These are phyloP conservation scores for Gadus chalcogrammus DNA, from an alignment of 2,113 vertebrate genomes.

Conservation along the genomic window DNA sequence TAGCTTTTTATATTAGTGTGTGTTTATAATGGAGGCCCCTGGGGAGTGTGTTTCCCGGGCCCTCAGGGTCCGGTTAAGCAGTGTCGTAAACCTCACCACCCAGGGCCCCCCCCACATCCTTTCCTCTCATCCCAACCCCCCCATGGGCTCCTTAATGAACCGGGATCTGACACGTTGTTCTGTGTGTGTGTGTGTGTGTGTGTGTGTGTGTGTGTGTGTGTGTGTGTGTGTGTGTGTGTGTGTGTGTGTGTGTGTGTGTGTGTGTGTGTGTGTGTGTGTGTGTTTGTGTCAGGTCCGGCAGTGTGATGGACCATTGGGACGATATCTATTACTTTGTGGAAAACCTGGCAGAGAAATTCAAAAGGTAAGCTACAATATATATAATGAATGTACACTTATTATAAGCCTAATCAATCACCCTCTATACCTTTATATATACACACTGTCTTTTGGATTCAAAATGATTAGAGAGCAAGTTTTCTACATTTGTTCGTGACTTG, in stretches of 20 bases:
- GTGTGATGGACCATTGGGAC: slow-evolving; percentile 84
- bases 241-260: neutral
- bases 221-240: slow-evolving; percentile 13
- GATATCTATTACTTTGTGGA: slow-evolving; percentile 86
- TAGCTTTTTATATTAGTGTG: slow-evolving; percentile 21
- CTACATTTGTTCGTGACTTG: too few species aligned
- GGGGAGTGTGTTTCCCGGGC: slow-evolving; percentile 5
- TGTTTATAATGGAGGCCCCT: slow-evolving; percentile 36
- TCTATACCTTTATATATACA: neutral
- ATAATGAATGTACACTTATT: neutral
- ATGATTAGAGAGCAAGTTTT: too few species aligned
- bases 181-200: slow-evolving; percentile 4
- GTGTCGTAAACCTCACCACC: slow-evolving; percentile 18
- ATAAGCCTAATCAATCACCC: neutral
- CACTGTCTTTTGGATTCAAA: neutral
- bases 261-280: slow-evolving; percentile 3
- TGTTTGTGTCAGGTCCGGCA: slow-evolving; percentile 80
- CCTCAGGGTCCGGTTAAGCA: slow-evolving; percentile 24
- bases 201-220: slow-evolving; percentile 16
- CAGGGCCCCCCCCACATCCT: neutral
- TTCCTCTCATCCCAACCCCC: slow-evolving; percentile 10
- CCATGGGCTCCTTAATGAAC: neutral
- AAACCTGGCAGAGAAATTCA: slow-evolving; percentile 83
- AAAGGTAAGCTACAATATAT: slow-evolving; percentile 75
- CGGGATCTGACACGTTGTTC: slow-evolving; percentile 13